Evolutionary conservation across 2,113 vertebrate species (phyloP).

Genomic region (Tichodroma muraria): DNA sequence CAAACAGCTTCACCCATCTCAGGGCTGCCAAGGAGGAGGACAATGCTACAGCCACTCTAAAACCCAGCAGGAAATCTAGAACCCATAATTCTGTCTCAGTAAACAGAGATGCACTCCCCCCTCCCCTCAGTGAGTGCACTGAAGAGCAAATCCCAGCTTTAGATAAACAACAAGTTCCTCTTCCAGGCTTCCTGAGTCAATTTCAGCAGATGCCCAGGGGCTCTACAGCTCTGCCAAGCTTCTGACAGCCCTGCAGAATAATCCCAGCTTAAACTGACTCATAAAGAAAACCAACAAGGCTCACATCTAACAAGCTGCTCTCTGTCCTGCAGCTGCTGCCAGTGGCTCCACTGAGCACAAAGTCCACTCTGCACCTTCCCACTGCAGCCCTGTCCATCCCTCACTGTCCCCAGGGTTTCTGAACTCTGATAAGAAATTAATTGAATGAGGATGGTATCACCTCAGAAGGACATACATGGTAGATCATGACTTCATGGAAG

Average conservation of each 20-base stretch:
- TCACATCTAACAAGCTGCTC: background rate
- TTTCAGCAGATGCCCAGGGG: conserved; percentile 29
- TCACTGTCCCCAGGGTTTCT: background rate
- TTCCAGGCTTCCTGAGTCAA: background rate
- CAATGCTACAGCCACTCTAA: background rate
- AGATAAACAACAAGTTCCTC: background rate
- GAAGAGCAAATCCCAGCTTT: background rate
- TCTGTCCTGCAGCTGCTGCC: background rate
- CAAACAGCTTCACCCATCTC: conserved; percentile 14
- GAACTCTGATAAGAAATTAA: background rate
- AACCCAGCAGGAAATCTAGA: background rate
- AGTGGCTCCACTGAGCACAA: fast-evolving
- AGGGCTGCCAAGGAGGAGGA: background rate
- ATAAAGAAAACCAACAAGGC: background rate
- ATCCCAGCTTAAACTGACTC: conserved; percentile 27
- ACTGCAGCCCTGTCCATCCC: too few species aligned
- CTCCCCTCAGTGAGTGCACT: background rate
- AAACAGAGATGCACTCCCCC: background rate
- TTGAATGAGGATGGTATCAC: background rate
- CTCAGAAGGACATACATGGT: background rate
- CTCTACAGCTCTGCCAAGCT: background rate
- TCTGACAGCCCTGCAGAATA: conserved; percentile 10
- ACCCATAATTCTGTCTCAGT: background rate
- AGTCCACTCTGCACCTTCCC: background rate
- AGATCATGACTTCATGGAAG: background rate